These are phyloP conservation scores for Oostethus manadensis DNA, from an alignment of 2,113 vertebrate species.

Conservation along the genomic window DNA sequence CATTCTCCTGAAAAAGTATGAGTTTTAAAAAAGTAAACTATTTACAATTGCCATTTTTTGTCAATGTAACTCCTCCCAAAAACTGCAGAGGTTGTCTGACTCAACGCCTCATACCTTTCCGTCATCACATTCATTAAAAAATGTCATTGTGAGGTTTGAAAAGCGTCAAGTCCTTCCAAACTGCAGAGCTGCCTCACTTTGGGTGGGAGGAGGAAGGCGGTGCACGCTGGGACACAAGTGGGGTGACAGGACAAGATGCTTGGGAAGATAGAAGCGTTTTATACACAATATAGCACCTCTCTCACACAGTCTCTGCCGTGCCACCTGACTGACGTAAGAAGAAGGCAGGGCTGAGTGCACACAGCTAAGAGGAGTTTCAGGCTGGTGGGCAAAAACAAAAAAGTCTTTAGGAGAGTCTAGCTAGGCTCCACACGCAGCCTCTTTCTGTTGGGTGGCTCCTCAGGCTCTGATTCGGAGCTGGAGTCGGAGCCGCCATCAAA, in stretches of 20 bases:
- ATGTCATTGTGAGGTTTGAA: slow-evolving; percentile 50
- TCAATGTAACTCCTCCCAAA: slow-evolving; percentile 42
- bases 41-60: slow-evolving; percentile 38
- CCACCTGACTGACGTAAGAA: slow-evolving; percentile 50
- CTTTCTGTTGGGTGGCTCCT: slow-evolving; percentile 89
- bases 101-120: slow-evolving; percentile 44
- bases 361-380: slow-evolving; percentile 50
- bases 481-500: slow-evolving; percentile 93
- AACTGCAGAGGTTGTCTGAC: slow-evolving; percentile 59
- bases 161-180: slow-evolving; percentile 59
- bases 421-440: slow-evolving; percentile 89
- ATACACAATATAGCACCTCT: slow-evolving; percentile 48
- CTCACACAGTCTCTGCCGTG: slow-evolving; percentile 55
- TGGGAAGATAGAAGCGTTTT: slow-evolving; percentile 63
- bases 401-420: slow-evolving; percentile 60
- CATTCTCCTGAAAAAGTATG: slow-evolving; percentile 67
- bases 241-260: slow-evolving; percentile 48
- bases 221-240: slow-evolving; percentile 27
- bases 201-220: slow-evolving; percentile 22
- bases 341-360: slow-evolving; percentile 48
- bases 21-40: slow-evolving; percentile 63
- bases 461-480: slow-evolving; percentile 88
- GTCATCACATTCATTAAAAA: slow-evolving; percentile 45
- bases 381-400: slow-evolving; percentile 50
- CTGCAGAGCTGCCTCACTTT: slow-evolving; percentile 68